These are phyloP conservation scores for Sapayoa aenigma DNA, from an alignment of 2,113 vertebrate genomes.

Conservation along the genomic window DNA sequence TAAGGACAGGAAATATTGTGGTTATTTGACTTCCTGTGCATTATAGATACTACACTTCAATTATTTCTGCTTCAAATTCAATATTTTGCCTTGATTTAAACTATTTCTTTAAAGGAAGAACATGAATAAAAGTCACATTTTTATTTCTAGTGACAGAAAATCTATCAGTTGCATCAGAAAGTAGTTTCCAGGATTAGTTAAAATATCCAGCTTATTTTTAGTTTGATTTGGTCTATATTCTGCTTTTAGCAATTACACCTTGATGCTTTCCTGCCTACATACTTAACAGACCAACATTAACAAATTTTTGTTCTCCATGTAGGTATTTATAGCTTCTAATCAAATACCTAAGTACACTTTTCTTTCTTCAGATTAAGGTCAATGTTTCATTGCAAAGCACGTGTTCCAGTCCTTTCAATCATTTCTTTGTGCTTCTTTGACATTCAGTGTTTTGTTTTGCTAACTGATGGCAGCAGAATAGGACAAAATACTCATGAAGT, in stretches of 20 bases:
- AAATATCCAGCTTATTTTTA: conserved; percentile 52
- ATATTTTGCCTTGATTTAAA: conserved; percentile 38
- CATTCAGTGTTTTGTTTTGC: neutral
- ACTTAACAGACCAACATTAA: neutral
- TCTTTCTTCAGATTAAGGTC: neutral
- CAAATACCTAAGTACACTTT: neutral
- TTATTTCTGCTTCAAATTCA: conserved; percentile 52
- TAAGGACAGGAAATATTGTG: conserved; percentile 33
- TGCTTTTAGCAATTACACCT: neutral
- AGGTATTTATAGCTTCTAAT: conserved; percentile 24
- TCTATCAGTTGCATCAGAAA: conserved; percentile 41
- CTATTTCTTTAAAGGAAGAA: conserved; percentile 14
- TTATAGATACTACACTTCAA: conserved; percentile 14
- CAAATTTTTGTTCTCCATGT: neutral
- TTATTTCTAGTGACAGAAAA: conserved; percentile 53
- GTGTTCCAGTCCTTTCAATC: neutral
- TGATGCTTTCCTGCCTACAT: neutral
- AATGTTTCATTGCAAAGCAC: neutral
- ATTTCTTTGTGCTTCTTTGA: neutral
- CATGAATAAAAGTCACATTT: conserved; percentile 50
- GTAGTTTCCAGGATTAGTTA: conserved; percentile 46
- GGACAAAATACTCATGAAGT: neutral
- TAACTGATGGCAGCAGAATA: neutral
- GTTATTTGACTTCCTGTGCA: conserved; percentile 40
- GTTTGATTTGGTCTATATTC: conserved; percentile 26